These are phyloP conservation scores for Aurelia sp. DNA, from an alignment of 30 jellyfish, hydroid and myxozoan species.

Conservation along the genomic window DNA sequence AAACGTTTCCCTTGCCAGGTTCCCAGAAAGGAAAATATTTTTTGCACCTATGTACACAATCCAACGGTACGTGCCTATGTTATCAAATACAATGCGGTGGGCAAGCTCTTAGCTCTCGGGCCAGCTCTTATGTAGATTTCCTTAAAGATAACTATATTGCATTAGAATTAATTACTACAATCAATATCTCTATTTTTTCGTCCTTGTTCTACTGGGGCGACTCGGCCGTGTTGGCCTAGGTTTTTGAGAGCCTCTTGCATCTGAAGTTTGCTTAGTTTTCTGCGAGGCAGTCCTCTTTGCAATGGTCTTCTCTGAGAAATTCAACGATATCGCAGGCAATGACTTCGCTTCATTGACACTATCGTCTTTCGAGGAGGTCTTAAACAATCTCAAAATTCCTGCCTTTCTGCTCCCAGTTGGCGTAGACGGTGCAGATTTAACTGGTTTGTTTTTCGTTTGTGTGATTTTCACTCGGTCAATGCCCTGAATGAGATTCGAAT, in stretches of 20 bases:
- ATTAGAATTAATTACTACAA: too few relatives aligned
- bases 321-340: constrained; percentile 58
- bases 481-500: constrained; percentile 47
- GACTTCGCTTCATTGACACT: constrained; percentile 29
- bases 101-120: too few relatives aligned
- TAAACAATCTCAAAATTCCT: constrained; percentile 20
- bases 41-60: too few relatives aligned
- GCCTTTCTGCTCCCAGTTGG: constrained; percentile 66
- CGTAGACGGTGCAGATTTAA: constrained; percentile 69
- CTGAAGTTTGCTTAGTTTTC: constrained; percentile 12
- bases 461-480: constrained; percentile 13
- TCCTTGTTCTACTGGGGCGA: constrained; percentile 14
- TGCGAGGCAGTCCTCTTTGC: neutral
- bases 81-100: too few relatives aligned
- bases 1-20: too few relatives aligned
- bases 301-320: neutral
- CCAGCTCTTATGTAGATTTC: too few relatives aligned
- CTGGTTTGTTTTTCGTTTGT: neutral
- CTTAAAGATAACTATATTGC: too few relatives aligned
- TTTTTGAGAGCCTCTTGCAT: constrained; percentile 7
- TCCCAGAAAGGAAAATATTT: too few relatives aligned
- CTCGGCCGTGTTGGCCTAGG: constrained; percentile 44
- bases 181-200: too few relatives aligned
- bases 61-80: too few relatives aligned
- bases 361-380: neutral